Evolutionary conservation across 2,113 vertebrate genomes (phyloP).

Genomic region (Anser cygnoides): DNA sequence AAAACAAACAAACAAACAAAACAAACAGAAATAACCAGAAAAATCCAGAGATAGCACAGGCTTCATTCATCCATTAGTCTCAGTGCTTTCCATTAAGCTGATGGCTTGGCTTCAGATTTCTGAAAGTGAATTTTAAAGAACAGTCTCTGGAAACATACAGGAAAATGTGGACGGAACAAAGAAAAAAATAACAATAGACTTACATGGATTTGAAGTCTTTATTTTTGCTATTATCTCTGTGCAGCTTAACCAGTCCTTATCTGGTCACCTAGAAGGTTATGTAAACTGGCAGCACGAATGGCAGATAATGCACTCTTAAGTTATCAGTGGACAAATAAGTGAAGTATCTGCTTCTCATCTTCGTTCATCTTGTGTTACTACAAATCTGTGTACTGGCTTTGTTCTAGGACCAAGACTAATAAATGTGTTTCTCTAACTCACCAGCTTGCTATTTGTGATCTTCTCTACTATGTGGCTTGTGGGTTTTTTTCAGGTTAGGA

Average conservation of each 20-base stretch:
- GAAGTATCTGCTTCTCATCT: background rate
- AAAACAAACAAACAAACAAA: background rate
- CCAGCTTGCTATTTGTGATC: background rate
- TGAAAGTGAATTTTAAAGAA: background rate
- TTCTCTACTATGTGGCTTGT: background rate
- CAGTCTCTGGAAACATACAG: background rate
- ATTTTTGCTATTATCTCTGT: background rate
- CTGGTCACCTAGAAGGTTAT: background rate
- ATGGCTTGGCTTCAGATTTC: background rate
- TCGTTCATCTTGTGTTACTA: background rate
- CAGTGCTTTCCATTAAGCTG: background rate
- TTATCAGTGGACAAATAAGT: background rate
- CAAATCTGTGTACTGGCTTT: background rate
- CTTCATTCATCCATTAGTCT: background rate
- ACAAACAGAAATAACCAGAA: background rate
- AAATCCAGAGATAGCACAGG: background rate
- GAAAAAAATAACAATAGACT: background rate
- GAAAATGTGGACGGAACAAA: background rate
- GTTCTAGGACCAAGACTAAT: background rate
- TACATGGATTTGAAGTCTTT: background rate
- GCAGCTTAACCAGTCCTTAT: background rate
- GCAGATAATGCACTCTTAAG: fast-evolving
- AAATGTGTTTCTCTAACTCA: background rate
- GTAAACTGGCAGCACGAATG: background rate
- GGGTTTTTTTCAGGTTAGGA: background rate